Conservation (phyloP, 1,140 invertebrate species). For the Saxidomus purpurata region DNA sequence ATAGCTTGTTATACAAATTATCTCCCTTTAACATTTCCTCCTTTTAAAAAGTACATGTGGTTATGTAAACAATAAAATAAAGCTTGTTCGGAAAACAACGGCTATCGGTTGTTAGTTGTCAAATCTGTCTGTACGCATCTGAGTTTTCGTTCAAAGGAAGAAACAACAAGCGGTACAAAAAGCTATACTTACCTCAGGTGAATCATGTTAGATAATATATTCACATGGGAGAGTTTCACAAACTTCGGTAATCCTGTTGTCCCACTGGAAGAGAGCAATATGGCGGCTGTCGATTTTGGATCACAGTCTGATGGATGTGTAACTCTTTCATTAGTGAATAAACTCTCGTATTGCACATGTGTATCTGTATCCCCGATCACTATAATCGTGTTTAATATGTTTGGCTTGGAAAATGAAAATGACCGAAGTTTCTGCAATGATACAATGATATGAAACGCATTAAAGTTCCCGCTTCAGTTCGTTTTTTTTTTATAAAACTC, state of each 20-base stretch:
- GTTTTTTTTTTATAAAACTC: background rate
- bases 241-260: conserved; percentile 83
- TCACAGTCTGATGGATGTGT: conserved; percentile 6
- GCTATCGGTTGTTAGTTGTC: too few relatives aligned
- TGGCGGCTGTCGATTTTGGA: conserved; percentile 27
- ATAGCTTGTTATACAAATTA: too few relatives aligned
- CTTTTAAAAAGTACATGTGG: too few relatives aligned
- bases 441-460: background rate
- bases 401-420: conserved; percentile 7
- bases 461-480: too few relatives aligned
- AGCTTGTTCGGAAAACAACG: too few relatives aligned
- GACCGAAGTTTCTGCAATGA: conserved; percentile 41
- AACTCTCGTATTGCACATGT: conserved; percentile 20
- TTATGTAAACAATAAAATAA: too few relatives aligned
- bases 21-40: too few relatives aligned
- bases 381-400: conserved; percentile 30
- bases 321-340: background rate
- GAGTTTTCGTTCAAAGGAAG: too few relatives aligned
- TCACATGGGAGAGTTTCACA: conserved; percentile 80
- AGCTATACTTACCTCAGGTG: conserved; percentile 48
- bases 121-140: too few relatives aligned
- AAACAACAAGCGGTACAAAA: too few relatives aligned
- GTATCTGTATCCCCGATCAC: conserved; percentile 27
- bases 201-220: conserved; percentile 87
- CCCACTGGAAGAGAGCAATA: conserved; percentile 79